Evolutionary conservation across 1,140 invertebrate genomes (phyloP), one percentile per base, ranked within the genome.

Genomic region (Saxidomus purpurata): DNA sequence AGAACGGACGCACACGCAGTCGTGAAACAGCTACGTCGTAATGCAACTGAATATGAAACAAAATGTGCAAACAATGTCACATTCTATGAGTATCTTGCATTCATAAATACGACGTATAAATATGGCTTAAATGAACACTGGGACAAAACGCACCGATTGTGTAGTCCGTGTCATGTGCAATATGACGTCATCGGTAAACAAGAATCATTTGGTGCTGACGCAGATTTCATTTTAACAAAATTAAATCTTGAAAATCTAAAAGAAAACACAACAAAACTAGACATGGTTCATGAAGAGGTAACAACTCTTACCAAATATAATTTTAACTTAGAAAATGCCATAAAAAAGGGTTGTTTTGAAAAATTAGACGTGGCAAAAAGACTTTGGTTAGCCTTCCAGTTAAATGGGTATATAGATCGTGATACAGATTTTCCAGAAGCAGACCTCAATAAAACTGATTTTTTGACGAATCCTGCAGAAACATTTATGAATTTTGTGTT

Each of bases 11-110:
- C 85, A n/a, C 19, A 19, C 0, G 63, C 11, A 0, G 77, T 92
- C 11, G 31, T 89, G 8, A 71, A 77, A 19, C 86, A 55, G 6
- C 38, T 55, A 2, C 25, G 59, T 40, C 38, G n/a, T 1, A 43
- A 80, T 36, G 47, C 84, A 47, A 81, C 77, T 4, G 36, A 19
- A 25, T 71, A 84, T 38, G 63, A 74, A 28, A 36, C 76, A 19
- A 34, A 36, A 25, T 93, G 92, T 71, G 86, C 89, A 25, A 87
- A 91, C 61, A 89, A 90, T 52, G 77, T 91, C n/a, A 87, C 84
- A 13, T 93, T 93, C 79, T 28, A 52, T 8, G 92, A 93, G 63
- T 93, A 92, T 52, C 52, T 93, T 13, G 36, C 69, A 2, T 90
- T 86, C 55, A 79, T 92, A 47, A 67, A 83, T 0, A n/a, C 9